Conservation (phyloP, 2,113 vertebrate species). For the Cyphomyrus discorhynchus region DNA sequence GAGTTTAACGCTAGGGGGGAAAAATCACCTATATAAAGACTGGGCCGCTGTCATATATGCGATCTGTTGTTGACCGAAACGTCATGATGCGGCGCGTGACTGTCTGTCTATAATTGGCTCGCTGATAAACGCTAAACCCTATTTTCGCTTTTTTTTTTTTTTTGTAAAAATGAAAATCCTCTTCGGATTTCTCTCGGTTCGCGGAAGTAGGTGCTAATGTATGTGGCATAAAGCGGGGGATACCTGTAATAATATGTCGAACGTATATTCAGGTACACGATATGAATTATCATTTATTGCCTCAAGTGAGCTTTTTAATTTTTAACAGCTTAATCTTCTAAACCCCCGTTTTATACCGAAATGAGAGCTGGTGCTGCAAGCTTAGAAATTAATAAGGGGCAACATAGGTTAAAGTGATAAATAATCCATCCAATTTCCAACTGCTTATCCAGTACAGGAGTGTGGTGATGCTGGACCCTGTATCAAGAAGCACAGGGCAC, state of each 20-base stretch:
- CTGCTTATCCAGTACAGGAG: background rate
- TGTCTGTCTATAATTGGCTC: background rate
- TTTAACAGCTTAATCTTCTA: background rate
- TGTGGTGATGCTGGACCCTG: background rate
- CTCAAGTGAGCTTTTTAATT: background rate
- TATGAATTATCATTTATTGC: background rate
- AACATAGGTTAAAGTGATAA: background rate
- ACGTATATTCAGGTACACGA: background rate
- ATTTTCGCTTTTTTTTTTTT: background rate
- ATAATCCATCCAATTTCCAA: background rate
- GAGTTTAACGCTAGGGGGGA: too few species aligned
- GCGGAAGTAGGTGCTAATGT: background rate
- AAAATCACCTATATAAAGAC: too few species aligned
- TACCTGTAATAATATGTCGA: background rate
- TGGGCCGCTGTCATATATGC: background rate
- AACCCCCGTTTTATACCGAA: background rate
- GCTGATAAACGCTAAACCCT: background rate
- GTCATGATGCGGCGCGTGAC: background rate
- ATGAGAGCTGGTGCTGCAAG: background rate
- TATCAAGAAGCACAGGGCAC: background rate
- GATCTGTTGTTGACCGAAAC: background rate
- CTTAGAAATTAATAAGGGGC: background rate
- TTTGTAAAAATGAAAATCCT: background rate
- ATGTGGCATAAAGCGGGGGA: background rate
- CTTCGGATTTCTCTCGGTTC: background rate